Base-by-base conservation (phyloP, 1,140 invertebrate genomes). In the Odontomachus brunneus region DNA sequence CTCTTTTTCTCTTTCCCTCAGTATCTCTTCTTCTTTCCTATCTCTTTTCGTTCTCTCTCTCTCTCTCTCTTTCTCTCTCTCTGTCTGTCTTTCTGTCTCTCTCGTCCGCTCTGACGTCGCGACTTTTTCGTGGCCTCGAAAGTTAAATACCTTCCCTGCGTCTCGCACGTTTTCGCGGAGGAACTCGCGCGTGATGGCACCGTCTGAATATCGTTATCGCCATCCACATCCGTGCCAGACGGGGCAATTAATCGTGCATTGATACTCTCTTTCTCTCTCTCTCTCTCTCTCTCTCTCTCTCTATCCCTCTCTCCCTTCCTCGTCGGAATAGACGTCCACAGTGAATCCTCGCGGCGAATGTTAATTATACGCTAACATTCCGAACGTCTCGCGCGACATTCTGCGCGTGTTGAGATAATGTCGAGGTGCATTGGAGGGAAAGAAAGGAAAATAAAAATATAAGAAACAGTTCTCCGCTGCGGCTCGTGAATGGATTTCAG, bases 231-330 rank as follows among this genome's bases (percentile, higher is more conserved):
- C 59, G 60, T 59, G 24, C 55, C 75, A 69, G 66, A 73, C 44
- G n/a, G 55, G 51, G 22, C 67, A 57, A 81, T 72, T 69, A 81
- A 71, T 81, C 57, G 53, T 48, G 53, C 65, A 69, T 60, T 71
- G 67, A 73, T 72, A 59, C 24, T 59, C 51, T 57, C 33, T 5
- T 33, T 33, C 29, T 33, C 29, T 5, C 5, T 2, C 5, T 5
- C 5, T 33, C 29, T 33, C 5, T 2, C 5, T 5, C 29, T 33
- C 29, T 33, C 29, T 33, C 5, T 33, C 29, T 33, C 29, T 11
- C 38, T 44, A 3, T 44, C 38, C 9, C 38, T 44, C 38, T 44
- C 38, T 44, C 38, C 0, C 24, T 69, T 38, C 48, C 38, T 48
- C 76, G 48, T 72, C 57, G 67, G 48, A 66, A 76, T 66, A 76